Evolutionary conservation across 2,113 vertebrate species (phyloP).

Genomic region (Megalops atlanticus): DNA sequence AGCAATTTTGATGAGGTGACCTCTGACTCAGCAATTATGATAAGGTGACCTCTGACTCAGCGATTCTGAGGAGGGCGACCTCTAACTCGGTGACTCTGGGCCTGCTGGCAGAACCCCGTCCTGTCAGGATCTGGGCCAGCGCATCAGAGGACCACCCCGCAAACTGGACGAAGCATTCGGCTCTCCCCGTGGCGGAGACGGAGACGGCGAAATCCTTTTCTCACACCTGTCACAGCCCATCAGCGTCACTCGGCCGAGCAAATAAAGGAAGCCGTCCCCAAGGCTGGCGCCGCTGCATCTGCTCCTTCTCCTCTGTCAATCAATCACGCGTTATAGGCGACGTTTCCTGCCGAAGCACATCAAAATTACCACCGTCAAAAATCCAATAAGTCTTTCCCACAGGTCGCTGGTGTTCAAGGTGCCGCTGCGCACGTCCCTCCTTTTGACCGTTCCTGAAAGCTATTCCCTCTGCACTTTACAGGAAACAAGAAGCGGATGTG

Average conservation of each 20-base stretch:
- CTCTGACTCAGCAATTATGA: too few relatives aligned
- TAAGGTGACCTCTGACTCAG: too few relatives aligned
- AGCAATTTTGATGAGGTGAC: too few relatives aligned
- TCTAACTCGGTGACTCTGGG: too few relatives aligned
- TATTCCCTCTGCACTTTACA: too few relatives aligned
- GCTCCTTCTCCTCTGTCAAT: background rate
- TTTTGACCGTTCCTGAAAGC: background rate
- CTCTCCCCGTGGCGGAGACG: too few relatives aligned
- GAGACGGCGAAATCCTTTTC: too few relatives aligned
- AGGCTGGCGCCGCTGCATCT: background rate
- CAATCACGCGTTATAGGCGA: background rate
- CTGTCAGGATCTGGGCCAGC: too few relatives aligned
- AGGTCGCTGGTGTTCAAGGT: background rate
- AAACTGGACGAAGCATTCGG: too few relatives aligned
- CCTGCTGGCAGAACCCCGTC: too few relatives aligned
- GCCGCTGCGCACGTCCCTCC: background rate
- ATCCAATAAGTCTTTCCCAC: background rate
- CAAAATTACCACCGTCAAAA: background rate
- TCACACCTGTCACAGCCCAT: constrained; percentile 6
- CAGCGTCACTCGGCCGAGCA: background rate
- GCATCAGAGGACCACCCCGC: too few relatives aligned
- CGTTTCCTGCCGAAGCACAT: background rate
- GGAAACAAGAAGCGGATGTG: background rate
- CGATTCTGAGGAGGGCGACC: too few relatives aligned
- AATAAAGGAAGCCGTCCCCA: background rate